Percentiles rank a stretch among this genome's conserved stretches.
Conservation (phyloP, 2,113 vertebrate species). For the Lepidothrix coronata region DNA sequence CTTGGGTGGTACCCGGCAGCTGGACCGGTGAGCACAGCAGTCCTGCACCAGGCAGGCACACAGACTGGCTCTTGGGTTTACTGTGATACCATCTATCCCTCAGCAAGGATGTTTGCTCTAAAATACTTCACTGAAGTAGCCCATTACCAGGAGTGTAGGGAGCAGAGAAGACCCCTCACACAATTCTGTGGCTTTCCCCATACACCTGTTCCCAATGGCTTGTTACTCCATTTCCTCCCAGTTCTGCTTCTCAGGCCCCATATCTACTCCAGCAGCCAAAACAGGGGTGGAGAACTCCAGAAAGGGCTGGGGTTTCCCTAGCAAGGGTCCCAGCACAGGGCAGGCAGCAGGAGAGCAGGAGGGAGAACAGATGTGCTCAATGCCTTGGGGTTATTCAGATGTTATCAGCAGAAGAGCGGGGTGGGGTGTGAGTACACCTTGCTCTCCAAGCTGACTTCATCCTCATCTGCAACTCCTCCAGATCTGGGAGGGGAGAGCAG, state of each 20-base stretch:
- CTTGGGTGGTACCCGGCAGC: not conserved
- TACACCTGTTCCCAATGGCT: not conserved
- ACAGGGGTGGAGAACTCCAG: not conserved
- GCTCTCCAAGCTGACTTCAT: slow-evolving; percentile 51
- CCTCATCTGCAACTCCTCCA: slow-evolving; percentile 34
- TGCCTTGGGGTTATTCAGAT: slow-evolving; percentile 36
- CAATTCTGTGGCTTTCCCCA: not conserved
- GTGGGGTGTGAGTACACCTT: slow-evolving; percentile 24
- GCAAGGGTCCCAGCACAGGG: not conserved
- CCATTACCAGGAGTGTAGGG: not conserved
- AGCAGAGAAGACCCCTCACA: not conserved
- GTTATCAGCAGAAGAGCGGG: not conserved
- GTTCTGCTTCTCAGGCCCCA: not conserved
- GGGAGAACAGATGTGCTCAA: not conserved
- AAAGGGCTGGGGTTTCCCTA: not conserved
- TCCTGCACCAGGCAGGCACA: not conserved
- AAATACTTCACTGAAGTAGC: not conserved
- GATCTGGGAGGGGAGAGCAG: slow-evolving; percentile 8
- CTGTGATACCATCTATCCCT: rapidly evolving
- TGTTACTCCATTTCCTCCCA: not conserved
- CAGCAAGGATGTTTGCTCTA: not conserved
- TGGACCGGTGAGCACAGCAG: not conserved
- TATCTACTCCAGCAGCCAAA: not conserved
- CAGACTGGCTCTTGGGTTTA: not conserved
- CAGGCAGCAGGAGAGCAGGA: not conserved